phyloP scores from a whole-genome alignment of 2,797 vertebrate genomes.

The Coregonus sp. region DNA sequence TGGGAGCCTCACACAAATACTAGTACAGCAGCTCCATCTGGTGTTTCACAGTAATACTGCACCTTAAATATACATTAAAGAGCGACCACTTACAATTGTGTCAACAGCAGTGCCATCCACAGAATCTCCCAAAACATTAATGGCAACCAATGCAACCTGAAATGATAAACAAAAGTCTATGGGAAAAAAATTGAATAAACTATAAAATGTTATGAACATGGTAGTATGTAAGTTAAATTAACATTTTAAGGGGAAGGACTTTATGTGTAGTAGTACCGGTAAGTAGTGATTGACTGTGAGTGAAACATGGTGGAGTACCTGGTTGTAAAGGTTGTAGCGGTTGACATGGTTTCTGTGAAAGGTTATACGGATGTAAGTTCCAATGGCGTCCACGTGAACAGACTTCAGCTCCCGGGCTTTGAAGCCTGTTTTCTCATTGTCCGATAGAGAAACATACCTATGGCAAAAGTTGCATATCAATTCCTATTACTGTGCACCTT shows the following conservation, averaged over 20 bases:
- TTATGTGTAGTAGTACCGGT: not conserved
- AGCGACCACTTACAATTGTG: conserved; percentile 78
- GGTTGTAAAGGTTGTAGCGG: conserved; percentile 85
- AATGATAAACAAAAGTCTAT: conserved; percentile 54
- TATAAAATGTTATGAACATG: not conserved
- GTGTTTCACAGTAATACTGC: conserved; percentile 22
- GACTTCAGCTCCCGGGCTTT: conserved; percentile 94
- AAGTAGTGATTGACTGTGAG: not conserved
- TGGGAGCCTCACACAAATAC: not conserved
- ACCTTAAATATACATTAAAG: conserved; percentile 12
- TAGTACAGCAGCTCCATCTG: conserved; percentile 28
- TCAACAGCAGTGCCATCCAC: conserved; percentile 71
- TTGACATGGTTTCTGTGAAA: conserved; percentile 90
- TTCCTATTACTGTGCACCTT: not conserved
- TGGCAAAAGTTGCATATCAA: conserved; percentile 5
- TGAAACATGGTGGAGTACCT: conserved; percentile 74
- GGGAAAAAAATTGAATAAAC: conserved; percentile 11
- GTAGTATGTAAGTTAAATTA: not conserved
- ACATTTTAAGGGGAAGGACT: not conserved
- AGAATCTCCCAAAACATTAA: conserved; percentile 94
- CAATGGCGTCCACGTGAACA: conserved; percentile 89
- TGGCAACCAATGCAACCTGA: conserved; percentile 92
- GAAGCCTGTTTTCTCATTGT: conserved; percentile 91
- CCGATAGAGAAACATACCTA: conserved; percentile 91
- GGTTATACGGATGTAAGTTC: conserved; percentile 88